These are phyloP conservation scores for Ibidorhyncha struthersii DNA, from an alignment of 2,113 vertebrate species.

Conservation along the genomic window DNA sequence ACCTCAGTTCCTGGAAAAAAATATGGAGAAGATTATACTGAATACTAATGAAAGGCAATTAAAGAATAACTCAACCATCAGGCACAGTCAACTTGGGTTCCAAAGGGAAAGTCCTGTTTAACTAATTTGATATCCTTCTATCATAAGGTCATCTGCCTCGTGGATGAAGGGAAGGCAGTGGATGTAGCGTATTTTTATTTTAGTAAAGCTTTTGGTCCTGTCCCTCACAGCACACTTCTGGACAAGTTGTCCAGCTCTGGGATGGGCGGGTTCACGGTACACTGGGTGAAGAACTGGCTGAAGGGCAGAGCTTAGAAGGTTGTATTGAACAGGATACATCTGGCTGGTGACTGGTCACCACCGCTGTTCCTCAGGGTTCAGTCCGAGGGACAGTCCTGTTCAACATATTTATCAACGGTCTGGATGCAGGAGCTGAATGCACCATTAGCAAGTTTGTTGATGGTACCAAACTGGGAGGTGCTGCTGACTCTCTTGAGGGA, in stretches of 20 bases:
- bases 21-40: background rate
- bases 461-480: background rate
- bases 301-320: background rate
- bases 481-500: background rate
- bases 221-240: background rate
- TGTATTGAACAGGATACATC: background rate
- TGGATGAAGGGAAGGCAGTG: background rate
- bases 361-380: background rate
- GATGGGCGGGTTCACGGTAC: background rate
- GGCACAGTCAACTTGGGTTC: background rate
- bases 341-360: background rate
- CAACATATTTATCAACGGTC: fast-evolving
- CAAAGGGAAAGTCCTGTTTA: background rate
- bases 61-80: background rate
- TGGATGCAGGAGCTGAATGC: background rate
- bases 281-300: background rate
- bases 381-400: background rate
- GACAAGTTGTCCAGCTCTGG: background rate
- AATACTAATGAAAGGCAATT: background rate
- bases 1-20: background rate
- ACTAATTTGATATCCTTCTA: background rate
- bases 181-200: background rate
- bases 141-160: background rate
- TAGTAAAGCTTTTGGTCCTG: background rate
- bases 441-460: background rate